These are phyloP conservation scores for Balanococcus diminutus DNA, from an alignment of 2,888 invertebrate genomes.

Conservation along the genomic window DNA sequence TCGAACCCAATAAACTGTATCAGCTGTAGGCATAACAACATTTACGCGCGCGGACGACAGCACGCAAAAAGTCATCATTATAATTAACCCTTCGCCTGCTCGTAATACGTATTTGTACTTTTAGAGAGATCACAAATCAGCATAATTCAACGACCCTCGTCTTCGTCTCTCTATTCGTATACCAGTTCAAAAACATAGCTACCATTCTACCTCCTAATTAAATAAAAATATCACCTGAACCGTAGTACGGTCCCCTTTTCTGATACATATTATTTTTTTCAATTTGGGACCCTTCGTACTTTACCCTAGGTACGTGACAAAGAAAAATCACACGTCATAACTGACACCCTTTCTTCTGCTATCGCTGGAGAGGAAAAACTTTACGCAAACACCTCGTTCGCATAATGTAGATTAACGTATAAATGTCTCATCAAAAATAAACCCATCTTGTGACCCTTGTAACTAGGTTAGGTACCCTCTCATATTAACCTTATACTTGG, in stretches of 20 bases:
- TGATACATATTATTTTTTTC: not conserved
- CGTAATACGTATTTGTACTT: not conserved
- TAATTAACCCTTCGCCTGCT: not conserved
- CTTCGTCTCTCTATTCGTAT: not conserved
- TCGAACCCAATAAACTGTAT: not conserved
- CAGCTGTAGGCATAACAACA: not conserved
- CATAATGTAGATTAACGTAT: not conserved
- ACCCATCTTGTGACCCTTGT: not conserved
- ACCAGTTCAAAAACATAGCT: not conserved
- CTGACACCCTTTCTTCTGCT: not conserved
- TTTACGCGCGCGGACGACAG: not conserved
- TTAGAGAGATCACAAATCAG: not conserved
- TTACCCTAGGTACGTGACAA: not conserved
- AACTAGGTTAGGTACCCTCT: not conserved
- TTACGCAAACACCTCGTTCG: not conserved
- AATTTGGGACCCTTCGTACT: not conserved
- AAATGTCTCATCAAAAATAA: conserved; percentile 1
- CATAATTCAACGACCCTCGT: not conserved
- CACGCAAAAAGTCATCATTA: conserved; percentile 5
- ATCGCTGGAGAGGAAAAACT: not conserved
- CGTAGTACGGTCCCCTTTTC: not conserved
- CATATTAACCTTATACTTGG: no score
- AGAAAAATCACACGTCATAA: not conserved
- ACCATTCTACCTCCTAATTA: not conserved
- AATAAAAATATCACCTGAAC: conserved; percentile 1